These are phyloP conservation scores for Aix galericulata DNA, from an alignment of 2,113 vertebrate genomes.

Conservation along the genomic window DNA sequence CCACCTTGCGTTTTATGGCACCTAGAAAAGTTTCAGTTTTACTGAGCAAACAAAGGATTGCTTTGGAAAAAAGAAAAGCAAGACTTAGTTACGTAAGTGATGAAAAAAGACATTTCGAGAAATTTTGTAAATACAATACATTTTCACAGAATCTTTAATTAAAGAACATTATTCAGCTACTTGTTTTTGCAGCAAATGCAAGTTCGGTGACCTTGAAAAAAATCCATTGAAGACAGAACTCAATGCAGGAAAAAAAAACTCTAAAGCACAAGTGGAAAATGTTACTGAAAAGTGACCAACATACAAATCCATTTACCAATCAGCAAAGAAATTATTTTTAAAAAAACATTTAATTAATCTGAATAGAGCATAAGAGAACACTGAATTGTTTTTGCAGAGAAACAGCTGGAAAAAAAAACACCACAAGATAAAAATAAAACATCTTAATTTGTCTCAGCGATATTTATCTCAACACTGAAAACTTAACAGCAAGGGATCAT, in stretches of 20 bases:
- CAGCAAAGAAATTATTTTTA: background rate
- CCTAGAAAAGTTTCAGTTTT: constrained; percentile 66
- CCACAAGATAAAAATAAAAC: background rate
- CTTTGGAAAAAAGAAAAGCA: background rate
- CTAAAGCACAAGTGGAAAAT: background rate
- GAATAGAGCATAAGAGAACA: constrained; percentile 12
- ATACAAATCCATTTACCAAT: background rate
- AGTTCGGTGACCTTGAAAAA: constrained; percentile 41
- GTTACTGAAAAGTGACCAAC: constrained; percentile 9
- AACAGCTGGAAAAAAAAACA: background rate
- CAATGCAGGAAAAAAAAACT: background rate
- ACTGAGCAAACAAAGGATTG: background rate
- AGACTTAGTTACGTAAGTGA: background rate
- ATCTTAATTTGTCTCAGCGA: no score
- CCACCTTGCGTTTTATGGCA: constrained; percentile 91
- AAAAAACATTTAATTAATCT: background rate
- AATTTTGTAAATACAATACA: background rate
- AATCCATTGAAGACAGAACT: background rate
- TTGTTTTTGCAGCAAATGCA: background rate
- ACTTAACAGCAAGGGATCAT: constrained; percentile 29
- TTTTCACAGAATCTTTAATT: background rate
- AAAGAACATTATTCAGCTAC: background rate
- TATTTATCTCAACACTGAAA: constrained; percentile 3
- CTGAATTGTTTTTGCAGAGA: background rate
- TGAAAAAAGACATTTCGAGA: background rate